These are phyloP conservation scores for Wasmannia auropunctata DNA, from an alignment of 1,140 invertebrate genomes.

Conservation along the genomic window DNA sequence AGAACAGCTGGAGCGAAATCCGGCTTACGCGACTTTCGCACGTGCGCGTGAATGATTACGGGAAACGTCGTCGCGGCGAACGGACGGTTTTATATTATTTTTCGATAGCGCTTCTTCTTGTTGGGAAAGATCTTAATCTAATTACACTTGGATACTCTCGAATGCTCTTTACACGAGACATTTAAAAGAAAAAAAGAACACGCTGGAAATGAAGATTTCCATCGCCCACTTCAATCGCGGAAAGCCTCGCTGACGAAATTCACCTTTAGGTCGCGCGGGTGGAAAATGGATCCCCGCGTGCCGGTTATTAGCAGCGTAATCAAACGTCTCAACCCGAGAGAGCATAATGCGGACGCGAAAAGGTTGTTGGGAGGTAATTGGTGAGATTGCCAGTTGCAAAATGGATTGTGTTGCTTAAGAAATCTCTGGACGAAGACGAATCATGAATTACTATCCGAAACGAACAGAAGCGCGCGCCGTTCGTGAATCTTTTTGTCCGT, in stretches of 20 bases:
- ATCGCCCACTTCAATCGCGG: not conserved
- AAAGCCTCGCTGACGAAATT: conserved; percentile 48
- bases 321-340: conserved; percentile 24
- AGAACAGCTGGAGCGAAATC: conserved; percentile 47
- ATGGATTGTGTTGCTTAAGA: conserved; percentile 39
- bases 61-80: conserved; percentile 37
- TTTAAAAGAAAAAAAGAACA: not conserved
- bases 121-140: conserved; percentile 4
- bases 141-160: not conserved
- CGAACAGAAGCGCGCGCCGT: conserved; percentile 3
- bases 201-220: not conserved
- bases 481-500: not conserved
- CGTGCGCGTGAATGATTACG: conserved; percentile 51
- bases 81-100: conserved; percentile 38
- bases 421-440: conserved; percentile 23
- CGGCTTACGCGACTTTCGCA: conserved; percentile 63
- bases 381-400: conserved; percentile 47
- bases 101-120: not conserved
- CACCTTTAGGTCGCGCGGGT: conserved; percentile 1
- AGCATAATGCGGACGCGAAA: conserved; percentile 26
- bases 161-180: not conserved
- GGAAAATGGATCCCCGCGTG: conserved; percentile 16
- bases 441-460: conserved; percentile 43
- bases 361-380: conserved; percentile 46
- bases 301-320: conserved; percentile 47